These are phyloP conservation scores for Trichogramma pretiosum DNA, from an alignment of 1,140 invertebrate genomes.

Conservation along the genomic window DNA sequence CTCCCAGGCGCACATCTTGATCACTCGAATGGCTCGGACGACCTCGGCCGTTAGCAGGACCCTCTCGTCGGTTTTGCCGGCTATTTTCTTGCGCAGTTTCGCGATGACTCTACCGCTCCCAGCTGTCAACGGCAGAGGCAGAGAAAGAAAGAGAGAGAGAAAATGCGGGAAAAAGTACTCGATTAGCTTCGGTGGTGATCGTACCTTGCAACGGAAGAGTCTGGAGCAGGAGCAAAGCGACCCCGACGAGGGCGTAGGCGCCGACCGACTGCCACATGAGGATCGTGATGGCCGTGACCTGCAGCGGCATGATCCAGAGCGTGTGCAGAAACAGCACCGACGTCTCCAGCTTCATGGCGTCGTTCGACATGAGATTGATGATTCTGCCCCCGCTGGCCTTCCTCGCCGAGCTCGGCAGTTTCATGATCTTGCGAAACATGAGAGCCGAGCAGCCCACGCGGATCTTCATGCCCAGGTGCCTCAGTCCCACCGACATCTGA, in stretches of 20 bases:
- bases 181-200: background rate
- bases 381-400: conserved; percentile 69
- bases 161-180: background rate
- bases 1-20: conserved; percentile 84
- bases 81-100: conserved; percentile 41
- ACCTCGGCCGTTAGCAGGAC: conserved; percentile 56
- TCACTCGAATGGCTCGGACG: conserved; percentile 51
- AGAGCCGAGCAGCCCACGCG: conserved; percentile 68
- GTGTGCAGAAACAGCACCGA: conserved; percentile 64
- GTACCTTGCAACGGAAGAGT: conserved; percentile 55
- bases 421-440: conserved; percentile 51
- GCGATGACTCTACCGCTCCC: background rate
- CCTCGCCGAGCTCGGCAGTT: conserved; percentile 36
- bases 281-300: conserved; percentile 61
- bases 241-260: conserved; percentile 50
- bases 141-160: background rate
- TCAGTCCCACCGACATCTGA: conserved; percentile 35
- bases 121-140: background rate
- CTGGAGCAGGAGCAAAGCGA: conserved; percentile 52
- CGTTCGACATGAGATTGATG: conserved; percentile 84
- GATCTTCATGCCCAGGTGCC: conserved; percentile 64
- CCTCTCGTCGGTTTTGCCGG: conserved; percentile 50
- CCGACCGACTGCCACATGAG: conserved; percentile 54
- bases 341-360: conserved; percentile 65
- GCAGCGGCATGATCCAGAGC: conserved; percentile 72